Conservation (phyloP, 2,888 invertebrate species). For the Mesopsocus fuscifrons region DNA sequence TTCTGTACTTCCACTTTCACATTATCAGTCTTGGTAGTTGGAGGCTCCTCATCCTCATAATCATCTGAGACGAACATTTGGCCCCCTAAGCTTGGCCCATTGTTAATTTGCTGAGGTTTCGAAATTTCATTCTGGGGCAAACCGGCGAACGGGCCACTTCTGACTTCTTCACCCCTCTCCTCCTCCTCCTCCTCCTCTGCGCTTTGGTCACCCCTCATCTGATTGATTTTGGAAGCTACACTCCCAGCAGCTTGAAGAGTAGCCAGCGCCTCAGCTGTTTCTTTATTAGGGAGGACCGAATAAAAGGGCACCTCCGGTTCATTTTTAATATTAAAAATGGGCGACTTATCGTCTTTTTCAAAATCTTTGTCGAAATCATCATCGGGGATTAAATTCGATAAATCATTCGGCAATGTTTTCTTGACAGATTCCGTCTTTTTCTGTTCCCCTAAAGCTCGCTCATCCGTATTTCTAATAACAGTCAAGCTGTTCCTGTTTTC, state of each 20-base stretch:
- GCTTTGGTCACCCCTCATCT: constrained; percentile 1
- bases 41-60: not conserved
- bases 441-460: not conserved
- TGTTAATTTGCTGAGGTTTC: constrained; percentile 4
- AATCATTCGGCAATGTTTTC: not conserved
- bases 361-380: not conserved
- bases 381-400: constrained; percentile 2
- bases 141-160: not conserved
- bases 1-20: constrained; percentile 4
- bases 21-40: not conserved
- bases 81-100: too few species aligned
- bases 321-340: constrained; percentile 11
- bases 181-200: constrained; percentile 1
- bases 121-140: not conserved
- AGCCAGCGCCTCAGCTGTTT: constrained; percentile 38
- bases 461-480: constrained; percentile 3
- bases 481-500: not conserved
- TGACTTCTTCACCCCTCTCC: not conserved
- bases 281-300: constrained; percentile 38
- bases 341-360: not conserved
- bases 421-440: not conserved
- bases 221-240: constrained; percentile 16
- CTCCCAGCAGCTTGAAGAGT: constrained; percentile 36
- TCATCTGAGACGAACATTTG: not conserved
- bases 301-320: constrained; percentile 25